Percentiles rank a stretch among this genome's conserved stretches.
These are phyloP conservation scores for Epizoanthus stellaris DNA, from an alignment of 92 coral and sea anemone species.

Conservation along the genomic window DNA sequence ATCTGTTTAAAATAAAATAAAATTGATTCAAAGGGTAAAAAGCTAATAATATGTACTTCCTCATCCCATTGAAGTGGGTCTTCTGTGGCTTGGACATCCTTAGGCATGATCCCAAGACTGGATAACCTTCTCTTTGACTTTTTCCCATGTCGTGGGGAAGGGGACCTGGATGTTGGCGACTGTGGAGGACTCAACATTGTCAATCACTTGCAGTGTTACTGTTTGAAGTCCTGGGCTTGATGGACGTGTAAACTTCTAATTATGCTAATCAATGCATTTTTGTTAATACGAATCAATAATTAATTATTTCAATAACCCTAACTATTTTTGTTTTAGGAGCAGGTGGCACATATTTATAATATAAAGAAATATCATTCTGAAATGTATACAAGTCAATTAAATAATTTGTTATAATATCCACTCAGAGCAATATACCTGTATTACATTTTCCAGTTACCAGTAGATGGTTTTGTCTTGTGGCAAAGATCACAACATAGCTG, in stretches of 20 bases:
- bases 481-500: no score
- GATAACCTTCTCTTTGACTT: slow-evolving; percentile 16
- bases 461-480: no score
- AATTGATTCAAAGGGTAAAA: no score
- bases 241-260: background rate
- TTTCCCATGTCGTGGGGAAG: slow-evolving; percentile 15
- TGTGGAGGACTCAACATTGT: slow-evolving; percentile 23
- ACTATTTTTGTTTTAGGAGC: background rate
- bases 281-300: slow-evolving; percentile 26
- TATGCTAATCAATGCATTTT: slow-evolving; percentile 28
- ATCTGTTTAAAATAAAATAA: no score
- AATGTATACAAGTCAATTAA: background rate
- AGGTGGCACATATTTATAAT: slow-evolving; percentile 6
- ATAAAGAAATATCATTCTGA: background rate
- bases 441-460: no score
- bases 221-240: slow-evolving; percentile 5
- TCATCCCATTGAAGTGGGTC: slow-evolving; percentile 19
- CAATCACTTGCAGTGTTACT: background rate
- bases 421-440: no score
- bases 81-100: slow-evolving; percentile 11
- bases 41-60: background rate
- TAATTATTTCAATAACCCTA: slow-evolving; percentile 4
- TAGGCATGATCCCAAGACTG: slow-evolving; percentile 23
- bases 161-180: slow-evolving; percentile 3
- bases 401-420: no score